Conservation (phyloP, 2,797 vertebrate genomes). For the Rallus crepitans region DNA sequence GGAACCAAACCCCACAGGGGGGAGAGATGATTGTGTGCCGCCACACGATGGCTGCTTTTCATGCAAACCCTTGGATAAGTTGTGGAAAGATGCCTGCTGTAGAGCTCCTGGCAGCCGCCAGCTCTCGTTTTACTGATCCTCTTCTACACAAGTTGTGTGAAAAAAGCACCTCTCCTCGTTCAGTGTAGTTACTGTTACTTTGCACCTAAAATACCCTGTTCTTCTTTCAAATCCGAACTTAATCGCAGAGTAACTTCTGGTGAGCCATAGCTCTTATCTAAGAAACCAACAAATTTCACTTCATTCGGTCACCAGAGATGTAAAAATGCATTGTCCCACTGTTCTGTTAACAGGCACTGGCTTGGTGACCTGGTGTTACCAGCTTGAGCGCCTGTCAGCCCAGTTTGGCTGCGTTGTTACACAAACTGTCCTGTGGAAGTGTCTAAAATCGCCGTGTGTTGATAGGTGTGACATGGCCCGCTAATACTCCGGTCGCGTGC, state of each 20-base stretch:
- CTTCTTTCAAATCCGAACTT: not conserved
- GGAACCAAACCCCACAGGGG: not conserved
- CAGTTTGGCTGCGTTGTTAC: not conserved
- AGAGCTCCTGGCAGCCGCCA: not conserved
- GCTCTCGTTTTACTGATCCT: not conserved
- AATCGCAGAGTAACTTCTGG: not conserved
- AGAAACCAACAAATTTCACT: not conserved
- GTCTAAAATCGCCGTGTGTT: not conserved
- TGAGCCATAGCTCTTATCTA: not conserved
- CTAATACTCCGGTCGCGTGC: conserved; percentile 54
- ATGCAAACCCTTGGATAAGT: not conserved
- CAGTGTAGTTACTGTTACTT: not conserved
- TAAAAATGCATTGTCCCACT: not conserved
- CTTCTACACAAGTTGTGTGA: not conserved
- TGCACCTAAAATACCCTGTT: not conserved
- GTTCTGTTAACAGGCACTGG: not conserved
- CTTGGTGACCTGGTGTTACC: not conserved
- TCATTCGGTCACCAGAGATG: not conserved
- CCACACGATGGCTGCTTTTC: not conserved
- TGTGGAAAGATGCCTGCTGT: not conserved
- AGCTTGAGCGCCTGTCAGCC: not conserved
- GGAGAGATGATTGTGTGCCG: not conserved
- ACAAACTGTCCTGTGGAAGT: conserved; percentile 51
- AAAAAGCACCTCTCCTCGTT: not conserved
- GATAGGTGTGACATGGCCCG: conserved; percentile 54